phyloP scores from a whole-genome alignment of 2,888 invertebrate species.

The Thysanoteuthis rhombus region DNA sequence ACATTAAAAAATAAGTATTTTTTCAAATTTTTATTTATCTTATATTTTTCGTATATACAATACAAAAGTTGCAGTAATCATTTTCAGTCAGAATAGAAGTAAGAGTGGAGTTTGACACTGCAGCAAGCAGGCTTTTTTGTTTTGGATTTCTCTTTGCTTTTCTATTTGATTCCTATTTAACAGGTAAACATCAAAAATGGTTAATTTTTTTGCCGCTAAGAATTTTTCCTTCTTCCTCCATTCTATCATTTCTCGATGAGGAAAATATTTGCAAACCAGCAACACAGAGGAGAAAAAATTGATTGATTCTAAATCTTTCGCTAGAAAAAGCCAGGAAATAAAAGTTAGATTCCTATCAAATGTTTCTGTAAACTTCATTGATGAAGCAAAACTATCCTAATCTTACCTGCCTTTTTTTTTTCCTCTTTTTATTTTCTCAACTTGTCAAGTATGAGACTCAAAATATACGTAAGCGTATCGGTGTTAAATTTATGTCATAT shows the following conservation, averaged over 20 bases:
- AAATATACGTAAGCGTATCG: not conserved
- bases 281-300: not conserved
- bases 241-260: not conserved
- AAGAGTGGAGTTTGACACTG: too few relatives aligned
- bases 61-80: too few relatives aligned
- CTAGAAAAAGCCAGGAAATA: not conserved
- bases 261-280: not conserved
- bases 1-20: too few relatives aligned
- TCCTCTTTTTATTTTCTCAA: not conserved
- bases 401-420: not conserved
- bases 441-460: not conserved
- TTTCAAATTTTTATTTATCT: too few relatives aligned
- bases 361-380: not conserved
- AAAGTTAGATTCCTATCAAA: slow-evolving; percentile 12
- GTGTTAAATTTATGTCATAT: not conserved
- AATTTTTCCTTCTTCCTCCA: not conserved
- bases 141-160: too few relatives aligned
- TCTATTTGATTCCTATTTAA: not conserved
- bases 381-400: not conserved
- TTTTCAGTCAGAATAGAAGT: too few relatives aligned
- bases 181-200: not conserved
- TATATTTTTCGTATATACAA: too few relatives aligned
- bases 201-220: not conserved
- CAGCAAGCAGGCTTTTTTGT: too few relatives aligned
- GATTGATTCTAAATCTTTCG: not conserved